Percentiles rank a stretch among this genome's conserved stretches.
Evolutionary conservation across 1,140 invertebrate genomes (phyloP).

Genomic region (Danaus plexippus): DNA sequence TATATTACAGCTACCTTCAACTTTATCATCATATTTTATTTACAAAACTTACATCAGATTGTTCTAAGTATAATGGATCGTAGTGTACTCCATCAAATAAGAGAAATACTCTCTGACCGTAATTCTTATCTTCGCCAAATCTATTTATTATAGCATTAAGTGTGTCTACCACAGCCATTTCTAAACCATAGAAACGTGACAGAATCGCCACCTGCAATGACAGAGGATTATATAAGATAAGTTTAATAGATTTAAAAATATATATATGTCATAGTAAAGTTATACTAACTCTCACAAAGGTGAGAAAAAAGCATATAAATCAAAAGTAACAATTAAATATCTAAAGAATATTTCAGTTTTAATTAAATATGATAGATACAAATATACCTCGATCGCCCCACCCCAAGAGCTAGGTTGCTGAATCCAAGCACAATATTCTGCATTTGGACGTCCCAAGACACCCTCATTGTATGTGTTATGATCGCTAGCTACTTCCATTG

Average conservation of each 20-base stretch:
- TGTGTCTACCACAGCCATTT: conserved; percentile 95
- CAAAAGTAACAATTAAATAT: too few species aligned
- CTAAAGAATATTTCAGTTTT: not conserved
- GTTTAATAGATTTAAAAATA: not conserved
- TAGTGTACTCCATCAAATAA: conserved; percentile 98
- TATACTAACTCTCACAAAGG: not conserved
- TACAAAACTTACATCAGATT: conserved; percentile 56
- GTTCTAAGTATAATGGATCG: conserved; percentile 92
- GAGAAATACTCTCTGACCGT: conserved; percentile 87
- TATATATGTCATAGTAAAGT: conserved; percentile 1
- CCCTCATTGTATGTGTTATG: conserved; percentile 86
- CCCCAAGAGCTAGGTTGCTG: conserved; percentile 90
- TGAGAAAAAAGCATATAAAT: too few species aligned
- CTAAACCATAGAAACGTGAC: conserved; percentile 89
- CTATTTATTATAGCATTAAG: conserved; percentile 91
- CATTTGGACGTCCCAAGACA: conserved; percentile 88
- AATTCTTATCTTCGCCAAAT: conserved; percentile 94
- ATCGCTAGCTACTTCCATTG: conserved; percentile 84
- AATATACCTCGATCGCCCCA: conserved; percentile 88
- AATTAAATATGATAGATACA: not conserved
- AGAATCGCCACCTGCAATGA: conserved; percentile 78
- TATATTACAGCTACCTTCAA: too few species aligned
- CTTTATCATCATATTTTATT: not conserved
- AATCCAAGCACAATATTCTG: conserved; percentile 92
- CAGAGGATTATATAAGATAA: conserved; percentile 19